Evolutionary conservation across 2,113 vertebrate genomes (phyloP).

Genomic region (Mirounga angustirostris): DNA sequence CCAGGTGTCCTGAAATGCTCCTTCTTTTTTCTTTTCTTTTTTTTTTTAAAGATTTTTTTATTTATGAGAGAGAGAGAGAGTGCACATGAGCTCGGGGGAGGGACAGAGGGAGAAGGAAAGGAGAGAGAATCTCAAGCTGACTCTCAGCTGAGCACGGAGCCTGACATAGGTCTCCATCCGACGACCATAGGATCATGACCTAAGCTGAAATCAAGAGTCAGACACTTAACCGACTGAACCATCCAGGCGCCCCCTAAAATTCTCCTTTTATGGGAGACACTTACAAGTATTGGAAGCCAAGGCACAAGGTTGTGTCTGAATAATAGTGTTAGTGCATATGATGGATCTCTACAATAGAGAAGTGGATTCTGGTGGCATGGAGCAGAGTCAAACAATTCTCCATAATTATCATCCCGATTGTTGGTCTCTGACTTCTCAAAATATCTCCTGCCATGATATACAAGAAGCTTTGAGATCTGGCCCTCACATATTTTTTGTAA

Average conservation of each 20-base stretch:
- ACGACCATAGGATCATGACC: too few relatives aligned
- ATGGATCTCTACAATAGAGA: neutral
- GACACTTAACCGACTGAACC: too few relatives aligned
- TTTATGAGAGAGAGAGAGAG: too few relatives aligned
- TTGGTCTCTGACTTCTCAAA: slow-evolving; percentile 13
- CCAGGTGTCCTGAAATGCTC: neutral
- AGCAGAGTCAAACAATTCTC: neutral
- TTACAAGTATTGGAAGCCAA: neutral
- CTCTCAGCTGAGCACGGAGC: too few relatives aligned
- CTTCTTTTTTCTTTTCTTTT: too few relatives aligned
- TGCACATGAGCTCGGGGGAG: too few relatives aligned
- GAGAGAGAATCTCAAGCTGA: too few relatives aligned
- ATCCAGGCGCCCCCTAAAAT: too few relatives aligned
- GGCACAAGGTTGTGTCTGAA: neutral
- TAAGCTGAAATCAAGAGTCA: too few relatives aligned
- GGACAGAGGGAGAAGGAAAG: too few relatives aligned
- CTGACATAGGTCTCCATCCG: too few relatives aligned
- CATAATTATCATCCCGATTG: neutral
- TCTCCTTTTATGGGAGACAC: neutral
- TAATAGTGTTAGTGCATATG: neutral
- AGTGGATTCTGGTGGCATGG: neutral
- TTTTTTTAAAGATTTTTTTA: too few relatives aligned
- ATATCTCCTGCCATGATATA: neutral
- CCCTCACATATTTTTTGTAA: neutral
- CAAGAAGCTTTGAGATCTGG: neutral